Base-by-base conservation (phyloP, 2,113 vertebrate species). In the Uria lomvia region DNA sequence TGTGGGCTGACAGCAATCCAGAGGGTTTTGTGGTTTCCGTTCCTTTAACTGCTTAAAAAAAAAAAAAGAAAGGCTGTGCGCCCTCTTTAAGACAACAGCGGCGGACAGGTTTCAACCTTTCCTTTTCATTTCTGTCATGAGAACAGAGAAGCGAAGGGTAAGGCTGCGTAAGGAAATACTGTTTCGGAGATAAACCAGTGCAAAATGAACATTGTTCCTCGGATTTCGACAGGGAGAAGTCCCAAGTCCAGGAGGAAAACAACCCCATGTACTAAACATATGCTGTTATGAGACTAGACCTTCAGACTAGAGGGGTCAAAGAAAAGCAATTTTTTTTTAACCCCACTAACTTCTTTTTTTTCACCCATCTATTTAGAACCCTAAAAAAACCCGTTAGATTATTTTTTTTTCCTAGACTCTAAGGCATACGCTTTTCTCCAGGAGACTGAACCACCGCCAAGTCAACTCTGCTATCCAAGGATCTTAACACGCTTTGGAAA, bases 371-470 rank as follows among this genome's bases (percentile, higher is more conserved):
- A 55, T 84, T 95, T 87, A 66, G 78, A 84, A 83, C 77, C 15
- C n/a, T 66, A 52, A 86, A 92, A 86, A 92, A 89, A 62, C 22
- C 50, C 67, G 29, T 30, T 47, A 5, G 4, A 11, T 67, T 80
- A 1, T 26, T 62, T 83, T 81, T 87, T 72, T 72, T 38, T 5
- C 29, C 75, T 68, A 60, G 16, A 68, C 13, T 86, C 75, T 9
- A 63, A 86, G 43, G 47, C 83, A 74, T 67, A 88, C 0, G 0
- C n/a, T 91, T 92, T 96, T 59, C 86, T 88, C 90, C 60, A 87
- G 82, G 65, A 95, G 82, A 72, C 59, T 92, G 95, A 96, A 92
- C 27, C 32, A 40, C 68, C 94, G 90, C 88, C 95, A 93, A 90
- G 93, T 70, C 45, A 71, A 72, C 40, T 56, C 56, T 52, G 79